phyloP scores from a whole-genome alignment of 1,140 invertebrate genomes.

The Drosophila saltans region DNA sequence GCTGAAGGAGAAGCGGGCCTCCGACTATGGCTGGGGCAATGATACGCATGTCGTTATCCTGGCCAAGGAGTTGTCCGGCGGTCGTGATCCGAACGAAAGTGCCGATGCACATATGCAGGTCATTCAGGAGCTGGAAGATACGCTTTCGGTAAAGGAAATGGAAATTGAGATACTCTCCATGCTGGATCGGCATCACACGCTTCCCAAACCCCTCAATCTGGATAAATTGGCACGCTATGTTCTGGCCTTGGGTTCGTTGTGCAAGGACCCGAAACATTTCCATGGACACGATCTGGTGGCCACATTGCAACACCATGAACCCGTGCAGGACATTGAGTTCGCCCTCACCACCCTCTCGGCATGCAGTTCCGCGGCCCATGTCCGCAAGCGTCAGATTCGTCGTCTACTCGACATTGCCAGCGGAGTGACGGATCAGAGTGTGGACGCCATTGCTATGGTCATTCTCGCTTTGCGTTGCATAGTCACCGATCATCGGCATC shows the following conservation, averaged over 20 bases:
- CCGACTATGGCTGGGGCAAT: conserved; percentile 90
- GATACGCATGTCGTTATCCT: conserved; percentile 89
- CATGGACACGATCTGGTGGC: conserved; percentile 91
- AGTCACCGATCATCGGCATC: conserved; percentile 91
- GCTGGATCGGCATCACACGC: conserved; percentile 84
- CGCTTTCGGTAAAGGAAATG: conserved; percentile 91
- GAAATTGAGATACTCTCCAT: conserved; percentile 92
- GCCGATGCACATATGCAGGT: conserved; percentile 74
- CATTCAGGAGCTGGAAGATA: conserved; percentile 86
- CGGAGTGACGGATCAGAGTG: conserved; percentile 89
- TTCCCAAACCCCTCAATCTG: conserved; percentile 87
- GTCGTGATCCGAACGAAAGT: conserved; percentile 83
- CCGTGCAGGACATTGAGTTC: conserved; percentile 88
- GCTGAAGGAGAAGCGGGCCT: conserved; percentile 87
- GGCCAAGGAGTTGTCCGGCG: conserved; percentile 84
- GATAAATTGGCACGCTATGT: conserved; percentile 89
- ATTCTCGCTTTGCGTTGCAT: conserved; percentile 92
- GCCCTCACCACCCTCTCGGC: conserved; percentile 87
- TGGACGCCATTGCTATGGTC: conserved; percentile 93
- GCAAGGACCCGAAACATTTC: conserved; percentile 92
- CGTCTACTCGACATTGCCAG: conserved; percentile 90
- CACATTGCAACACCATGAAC: conserved; percentile 88
- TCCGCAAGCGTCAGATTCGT: conserved; percentile 90
- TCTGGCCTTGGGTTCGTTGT: conserved; percentile 89
- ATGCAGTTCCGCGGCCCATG: conserved; percentile 91